Evolutionary conservation across 2,113 vertebrate species (phyloP), one percentile per base, ranked within the genome.

Genomic region (Glaucomys volans): DNA sequence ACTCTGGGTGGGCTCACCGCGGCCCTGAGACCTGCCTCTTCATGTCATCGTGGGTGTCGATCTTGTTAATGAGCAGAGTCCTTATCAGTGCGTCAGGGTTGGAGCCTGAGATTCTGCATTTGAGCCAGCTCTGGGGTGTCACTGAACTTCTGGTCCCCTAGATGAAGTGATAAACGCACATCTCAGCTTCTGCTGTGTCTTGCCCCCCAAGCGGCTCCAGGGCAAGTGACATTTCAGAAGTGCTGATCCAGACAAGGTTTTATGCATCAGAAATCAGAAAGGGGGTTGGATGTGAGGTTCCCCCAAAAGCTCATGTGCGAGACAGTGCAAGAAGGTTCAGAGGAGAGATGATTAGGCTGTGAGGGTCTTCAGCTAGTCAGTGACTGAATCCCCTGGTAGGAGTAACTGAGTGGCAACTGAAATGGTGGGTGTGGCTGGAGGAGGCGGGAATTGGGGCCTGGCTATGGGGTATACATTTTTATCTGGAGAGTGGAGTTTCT

Each of bases 1-100:
- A 42, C 66, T 10, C 50, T 0, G 14, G 87, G 28, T 42, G 42
- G 47, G 24, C 8, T 1, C 37, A 2, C 30, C 0, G 32, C 24
- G 5, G n/a, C 30, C 3, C 10, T 57, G 26, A 24, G 37, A 20
- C 4, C 6, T 0, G 0, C 44, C 10, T 44, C 52, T 18, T 12
- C 3, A 0, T 10, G 77, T 6, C 0, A 6, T 7, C 4, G 2
- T 35, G 26, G 2, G 35, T 42, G 28, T n/a, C 26, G 66, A 5
- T 42, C 75, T 59, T 14, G 35, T 17, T 50, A 47, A 35, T 2
- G 13, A 10, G 64, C 16, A 30, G 37, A 26, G 2, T 26, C 30
- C 37, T 30, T 4, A 22, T 12, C 72, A 0, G 2, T 8, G 20
- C 8, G 69, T 54, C 32, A 32, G 20, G 52, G 6, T 0, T 26